A percentile compares a stretch with the other conserved stretches of the same genome.
Conservation (phyloP, 2,888 invertebrate genomes). For the Caenorhabditis imperialis region DNA sequence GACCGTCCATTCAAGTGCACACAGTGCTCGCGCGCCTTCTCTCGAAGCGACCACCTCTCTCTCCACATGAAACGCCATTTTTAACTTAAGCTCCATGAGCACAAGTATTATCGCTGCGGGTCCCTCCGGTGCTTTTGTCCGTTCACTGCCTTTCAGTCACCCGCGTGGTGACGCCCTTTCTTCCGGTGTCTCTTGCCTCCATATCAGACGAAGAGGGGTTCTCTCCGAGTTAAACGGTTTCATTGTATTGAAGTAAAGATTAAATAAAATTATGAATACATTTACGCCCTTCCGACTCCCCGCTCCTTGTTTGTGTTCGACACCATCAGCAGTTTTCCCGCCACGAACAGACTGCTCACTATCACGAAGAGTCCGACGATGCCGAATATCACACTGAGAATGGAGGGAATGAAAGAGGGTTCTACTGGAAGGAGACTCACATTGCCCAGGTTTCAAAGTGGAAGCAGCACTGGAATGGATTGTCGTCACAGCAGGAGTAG, state of each 20-base stretch:
- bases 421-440: conserved; percentile 54
- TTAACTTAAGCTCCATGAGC: not conserved
- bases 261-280: not conserved
- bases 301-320: conserved; percentile 4
- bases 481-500: conserved; percentile 75
- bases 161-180: conserved; percentile 1
- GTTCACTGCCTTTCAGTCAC: not conserved
- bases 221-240: too few relatives aligned
- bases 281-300: not conserved
- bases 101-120: too few relatives aligned
- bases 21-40: conserved; percentile 83
- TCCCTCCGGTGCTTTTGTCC: conserved; percentile 24
- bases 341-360: conserved; percentile 43
- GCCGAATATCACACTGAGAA: conserved; percentile 56
- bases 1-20: conserved; percentile 84
- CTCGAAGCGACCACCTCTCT: conserved; percentile 83
- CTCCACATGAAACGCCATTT: conserved; percentile 70
- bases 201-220: conserved; percentile 9
- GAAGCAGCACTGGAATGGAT: conserved; percentile 76
- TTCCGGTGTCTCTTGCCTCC: conserved; percentile 18
- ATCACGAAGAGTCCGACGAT: conserved; percentile 47
- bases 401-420: not conserved
- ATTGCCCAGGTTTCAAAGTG: conserved; percentile 76
- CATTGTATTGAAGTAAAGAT: not conserved
- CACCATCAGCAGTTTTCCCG: conserved; percentile 48